Base-by-base conservation (phyloP, 2,888 invertebrate genomes). In the Spilarctia lutea region DNA sequence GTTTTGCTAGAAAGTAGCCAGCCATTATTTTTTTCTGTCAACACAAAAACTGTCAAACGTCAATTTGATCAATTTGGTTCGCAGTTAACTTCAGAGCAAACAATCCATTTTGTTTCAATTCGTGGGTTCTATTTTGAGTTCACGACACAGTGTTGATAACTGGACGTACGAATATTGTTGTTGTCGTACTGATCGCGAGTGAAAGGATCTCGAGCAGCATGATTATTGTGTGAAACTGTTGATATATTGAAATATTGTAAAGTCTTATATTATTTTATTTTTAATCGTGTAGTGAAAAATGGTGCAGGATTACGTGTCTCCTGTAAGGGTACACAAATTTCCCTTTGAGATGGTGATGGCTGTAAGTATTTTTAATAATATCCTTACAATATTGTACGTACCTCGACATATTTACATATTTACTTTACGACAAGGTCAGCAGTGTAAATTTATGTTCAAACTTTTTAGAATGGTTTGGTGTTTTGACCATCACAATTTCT, bases 301-400 rank as follows among this genome's bases (percentile, higher is more conserved):
- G 99, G 99, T 99, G 90, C 99, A 99, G 96, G 98, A 98, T 93
- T 99, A 98, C 96, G 98, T 98, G 92, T 98, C 99, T 82, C 99
- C 99, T 86, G 97, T 99, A 73, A 97, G 99, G 96, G 98, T 99
- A 85, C 99, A 99, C 96, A 99, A 99, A 95, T 97, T 98, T 93
- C 98, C 99, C 72, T 99, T 99, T 94, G 99, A 99, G 94, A 97
- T 99, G 93, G 98, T 99, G 86, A 99, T 99, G 99, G 98, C 98
- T 96, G 99, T 99, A 95, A 97, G 98, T 97, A 93, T 78, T 81
- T 72, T 67, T 13, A 30, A 70, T 30, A 56, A 66, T 45, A 65
- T 74, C 30, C 71, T 79, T 30, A 20, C 75, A 67, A 60, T 30
- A 67, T 72, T 52, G 13, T 18, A 42, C 30, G 33, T 39, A 42